phyloP scores from a whole-genome alignment of 2,888 invertebrate species.

The Agrotis clavis region DNA sequence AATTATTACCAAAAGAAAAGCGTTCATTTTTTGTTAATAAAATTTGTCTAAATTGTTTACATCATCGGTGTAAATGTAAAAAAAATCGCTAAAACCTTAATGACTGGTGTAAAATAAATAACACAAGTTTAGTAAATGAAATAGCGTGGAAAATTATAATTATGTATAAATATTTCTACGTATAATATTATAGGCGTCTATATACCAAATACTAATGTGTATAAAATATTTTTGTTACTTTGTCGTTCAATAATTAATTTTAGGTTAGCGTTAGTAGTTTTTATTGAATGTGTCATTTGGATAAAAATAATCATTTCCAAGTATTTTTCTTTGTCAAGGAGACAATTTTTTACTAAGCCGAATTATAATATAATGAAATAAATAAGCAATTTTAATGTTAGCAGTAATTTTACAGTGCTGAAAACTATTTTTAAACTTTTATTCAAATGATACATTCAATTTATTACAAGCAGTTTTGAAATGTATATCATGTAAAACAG shows the following conservation, averaged over 20 bases:
- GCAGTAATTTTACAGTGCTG: conserved; percentile 9
- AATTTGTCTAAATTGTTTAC: neutral
- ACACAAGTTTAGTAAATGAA: conserved; percentile 29
- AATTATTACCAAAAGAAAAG: neutral
- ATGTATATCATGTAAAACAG: conserved; percentile 39
- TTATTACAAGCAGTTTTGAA: conserved; percentile 33
- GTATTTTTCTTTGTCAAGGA: conserved; percentile 25
- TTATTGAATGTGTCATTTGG: conserved; percentile 61
- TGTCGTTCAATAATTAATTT: conserved; percentile 72
- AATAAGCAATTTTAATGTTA: conserved; percentile 35
- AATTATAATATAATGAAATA: conserved; percentile 21
- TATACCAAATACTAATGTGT: conserved; percentile 88
- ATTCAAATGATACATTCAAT: conserved; percentile 48
- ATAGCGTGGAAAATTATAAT: conserved; percentile 29
- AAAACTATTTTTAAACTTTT: conserved; percentile 2
- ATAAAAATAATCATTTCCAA: conserved; percentile 17
- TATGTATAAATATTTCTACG: conserved; percentile 50
- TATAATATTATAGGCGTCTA: conserved; percentile 68
- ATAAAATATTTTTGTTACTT: conserved; percentile 76
- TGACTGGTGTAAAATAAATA: conserved; percentile 35
- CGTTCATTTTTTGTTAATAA: neutral
- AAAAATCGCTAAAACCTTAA: conserved; percentile 16
- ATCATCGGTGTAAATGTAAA: conserved; percentile 11
- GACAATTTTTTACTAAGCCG: conserved; percentile 16
- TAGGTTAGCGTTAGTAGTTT: conserved; percentile 69